Base-by-base conservation (phyloP, 2,113 vertebrate genomes). In the Datnioides undecimradiatus region DNA sequence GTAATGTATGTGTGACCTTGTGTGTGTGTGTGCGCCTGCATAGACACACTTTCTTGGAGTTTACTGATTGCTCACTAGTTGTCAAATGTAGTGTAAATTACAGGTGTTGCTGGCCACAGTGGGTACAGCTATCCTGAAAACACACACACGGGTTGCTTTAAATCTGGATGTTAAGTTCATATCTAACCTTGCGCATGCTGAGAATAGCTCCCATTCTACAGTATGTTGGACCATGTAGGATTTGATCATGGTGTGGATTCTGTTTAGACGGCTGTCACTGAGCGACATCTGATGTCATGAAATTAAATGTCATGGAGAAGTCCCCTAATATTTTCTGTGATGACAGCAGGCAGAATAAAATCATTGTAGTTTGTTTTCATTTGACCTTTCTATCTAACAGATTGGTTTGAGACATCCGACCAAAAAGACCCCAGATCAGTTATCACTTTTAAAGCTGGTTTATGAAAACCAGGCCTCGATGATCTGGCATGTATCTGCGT, bases 1-100 rank as follows among this genome's bases (percentile, higher is more conserved):
- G 38, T 79, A 69, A 84, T 83, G 62, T 79, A 76, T 70, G 73
- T 90, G 57, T 68, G 76, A 60, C 48, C 23, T 17, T 36, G 55
- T 55, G 36, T 34, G 60, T 62, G 57, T 70, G 14, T 67, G 16
- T 45, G 4, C 14, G 33, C 41, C 45, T 1, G 21, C 51, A n/a
- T 49, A 45, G 40, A 70, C 45, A 48, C 62, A 60, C 51, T 63
- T 19, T 74, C 11, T 64, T 70, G 34, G 38, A 33, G 33, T 62
- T 83, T 29, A 4, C 31, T 25, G 45, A 72, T 78, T 62, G 27
- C 36, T 38, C 49, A 57, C 21, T 64, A 16, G 13, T 33, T 51
- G 6, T 5, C 46, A 17, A 23, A 63, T 23, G 5, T 52, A 6
- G 46, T 27, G 59, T 59, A 46, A 72, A 74, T 52, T 45, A 10